Conservation (phyloP, 2,113 vertebrate species). For the Nanger granti region DNA sequence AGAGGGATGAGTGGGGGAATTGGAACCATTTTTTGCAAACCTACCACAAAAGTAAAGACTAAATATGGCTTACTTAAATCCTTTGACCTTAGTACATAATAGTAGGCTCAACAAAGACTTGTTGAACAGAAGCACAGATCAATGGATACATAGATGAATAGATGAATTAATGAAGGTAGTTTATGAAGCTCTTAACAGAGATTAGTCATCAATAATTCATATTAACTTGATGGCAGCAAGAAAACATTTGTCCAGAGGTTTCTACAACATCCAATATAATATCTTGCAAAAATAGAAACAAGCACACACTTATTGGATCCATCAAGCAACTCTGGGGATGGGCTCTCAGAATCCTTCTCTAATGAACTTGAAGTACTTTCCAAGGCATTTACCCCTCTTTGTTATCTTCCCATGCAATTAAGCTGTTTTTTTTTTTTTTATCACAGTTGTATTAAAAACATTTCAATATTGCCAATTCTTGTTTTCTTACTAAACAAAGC, state of each 20-base stretch:
- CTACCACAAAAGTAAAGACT: not conserved
- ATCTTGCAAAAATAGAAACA: not conserved
- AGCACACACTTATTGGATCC: not conserved
- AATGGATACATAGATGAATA: not conserved
- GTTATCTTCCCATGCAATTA: not conserved
- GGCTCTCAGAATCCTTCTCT: not conserved
- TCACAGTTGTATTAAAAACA: not conserved
- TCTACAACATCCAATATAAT: not conserved
- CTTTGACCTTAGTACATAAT: not conserved
- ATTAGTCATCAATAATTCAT: conserved; percentile 24
- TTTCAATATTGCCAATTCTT: not conserved
- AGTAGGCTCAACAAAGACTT: not conserved
- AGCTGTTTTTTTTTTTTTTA: not conserved
- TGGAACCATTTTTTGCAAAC: not conserved
- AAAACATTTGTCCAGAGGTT: conserved; percentile 19
- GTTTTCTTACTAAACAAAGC: not conserved
- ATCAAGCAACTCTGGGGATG: not conserved
- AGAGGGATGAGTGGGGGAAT: not conserved
- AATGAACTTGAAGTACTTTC: not conserved
- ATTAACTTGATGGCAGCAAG: not conserved
- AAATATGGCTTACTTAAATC: not conserved
- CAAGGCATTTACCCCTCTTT: not conserved
- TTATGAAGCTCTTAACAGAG: conserved; percentile 5
- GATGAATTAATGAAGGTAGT: conserved; percentile 25
- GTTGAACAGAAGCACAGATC: not conserved